Base-by-base conservation (phyloP, 1,140 invertebrate genomes). In the Caerostris extrusa region DNA sequence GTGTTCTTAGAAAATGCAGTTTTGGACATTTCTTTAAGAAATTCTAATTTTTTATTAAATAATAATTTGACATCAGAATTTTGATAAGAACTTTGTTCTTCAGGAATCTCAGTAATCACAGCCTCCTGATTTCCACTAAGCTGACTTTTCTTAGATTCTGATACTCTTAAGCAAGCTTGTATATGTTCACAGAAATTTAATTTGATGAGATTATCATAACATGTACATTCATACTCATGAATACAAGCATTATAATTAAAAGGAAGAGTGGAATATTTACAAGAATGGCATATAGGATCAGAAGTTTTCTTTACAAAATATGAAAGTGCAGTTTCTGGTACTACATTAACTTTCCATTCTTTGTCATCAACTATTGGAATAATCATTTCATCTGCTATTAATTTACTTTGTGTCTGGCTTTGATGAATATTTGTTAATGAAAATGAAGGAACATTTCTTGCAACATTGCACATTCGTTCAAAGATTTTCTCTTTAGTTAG, bases 391-490 rank as follows among this genome's bases (percentile, higher is more conserved):
- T 12, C 67, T 34, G 85, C 67, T 4, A 85, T 85, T 34, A 17
- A 85, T 85, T 58, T 57, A 58, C 55, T 82, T 69, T 60, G 17
- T 56, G 64, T 55, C n/a, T 94, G 94, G 90, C 94, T 94, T 93
- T 91, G 95, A 96, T 96, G 93, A 94, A 98, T 98, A 95, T 98
- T 98, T 0, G 95, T 98, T 57, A 5, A 10, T 5, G 55, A 58
- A 34, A 98, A 96, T 7, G 98, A 98, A 96, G 97, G 6, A 34
- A 61, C 57, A 56, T 53, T 82, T 91, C 91, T 94, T 0, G 71
- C 5, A 7, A 71, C 7, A 14, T 87, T 55, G 8, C 89, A 86
- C 7, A 97, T 86, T 96, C 96, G 94, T 97, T 97, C 53, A 10
- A 91, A 53, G 97, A 97, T 94, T 97, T 97, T 2, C 95, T 96